Evolutionary conservation across 2,797 vertebrate genomes (phyloP), one percentile per base, ranked within the genome.

Genomic region (Chloroceryle amazona): DNA sequence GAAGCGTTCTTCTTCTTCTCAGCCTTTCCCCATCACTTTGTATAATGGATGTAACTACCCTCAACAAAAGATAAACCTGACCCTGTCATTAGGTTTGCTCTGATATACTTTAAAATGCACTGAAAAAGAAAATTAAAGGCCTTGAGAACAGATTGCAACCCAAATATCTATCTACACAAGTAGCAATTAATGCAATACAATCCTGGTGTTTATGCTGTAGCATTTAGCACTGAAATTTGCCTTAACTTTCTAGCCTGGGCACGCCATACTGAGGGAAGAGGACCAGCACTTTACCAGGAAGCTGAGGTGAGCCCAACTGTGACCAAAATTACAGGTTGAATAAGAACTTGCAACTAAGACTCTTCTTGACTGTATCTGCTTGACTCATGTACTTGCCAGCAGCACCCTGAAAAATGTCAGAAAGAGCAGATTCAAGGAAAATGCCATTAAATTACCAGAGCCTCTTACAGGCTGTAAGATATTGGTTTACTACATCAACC

Each of bases 51-150:
- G 13, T 33, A 54, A 47, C 25, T 41, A 42, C 21, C 18, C 73
- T 58, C 39, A 81, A 75, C 3, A 55, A 73, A 73, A 92, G 51
- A 41, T 35, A 88, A 58, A 86, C 52, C 68, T 80, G 63, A 93
- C 63, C 25, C 61, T 83, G 20, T 71, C 80, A 74, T 74, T 86
- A 90, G 42, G 4, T 44, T 54, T 83, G 11, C 72, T 81, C 65
- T 74, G 81, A 80, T 31, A 42, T n/a, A 61, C 41, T 61, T 65
- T 41, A 81, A 88, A 90, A 88, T 66, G 71, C 21, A 66, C 35
- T 62, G 68, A 85, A 71, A 88, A 73, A n/a, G 15, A 73, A 94
- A 95, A 95, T 81, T 60, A 76, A 93, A 94, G 74, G 81, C 37
- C 86, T 41, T 19, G 42, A 83, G n/a, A 73, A 82, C 29, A 88